phyloP scores from a whole-genome alignment of 2,888 invertebrate genomes.

The Blastobasis lacticolella region DNA sequence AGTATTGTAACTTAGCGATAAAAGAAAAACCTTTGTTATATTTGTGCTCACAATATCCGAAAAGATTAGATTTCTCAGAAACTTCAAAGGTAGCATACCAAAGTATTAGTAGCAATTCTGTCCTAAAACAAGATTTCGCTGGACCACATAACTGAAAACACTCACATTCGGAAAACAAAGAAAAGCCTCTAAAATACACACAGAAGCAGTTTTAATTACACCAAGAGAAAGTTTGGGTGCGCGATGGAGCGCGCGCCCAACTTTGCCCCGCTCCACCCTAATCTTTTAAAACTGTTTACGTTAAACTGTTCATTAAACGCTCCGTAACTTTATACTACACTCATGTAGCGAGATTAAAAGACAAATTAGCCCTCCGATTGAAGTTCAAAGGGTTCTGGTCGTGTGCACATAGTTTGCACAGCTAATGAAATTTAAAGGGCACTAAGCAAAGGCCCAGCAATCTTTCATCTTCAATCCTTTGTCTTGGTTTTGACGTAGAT shows the following conservation, averaged over 20 bases:
- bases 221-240: neutral
- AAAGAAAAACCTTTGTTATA: too few species aligned
- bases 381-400: constrained; percentile 42
- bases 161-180: neutral
- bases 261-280: constrained; percentile 9
- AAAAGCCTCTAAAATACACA: neutral
- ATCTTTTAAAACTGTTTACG: constrained; percentile 35
- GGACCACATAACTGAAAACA: too few species aligned
- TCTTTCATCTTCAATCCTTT: constrained; percentile 36
- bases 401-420: constrained; percentile 43
- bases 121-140: too few species aligned
- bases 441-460: constrained; percentile 36
- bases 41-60: too few species aligned
- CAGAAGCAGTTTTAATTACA: neutral
- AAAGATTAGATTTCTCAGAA: too few species aligned
- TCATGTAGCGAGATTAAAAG: constrained; percentile 31
- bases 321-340: constrained; percentile 31
- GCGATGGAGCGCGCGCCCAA: neutral
- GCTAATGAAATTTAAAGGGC: constrained; percentile 45
- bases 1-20: too few species aligned
- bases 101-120: too few species aligned
- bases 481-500: constrained; percentile 18
- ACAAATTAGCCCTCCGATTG: constrained; percentile 33
- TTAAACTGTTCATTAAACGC: constrained; percentile 30
- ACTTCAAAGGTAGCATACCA: too few species aligned